Conservation (phyloP, 2,113 vertebrate genomes). For the Oxyura jamaicensis region DNA sequence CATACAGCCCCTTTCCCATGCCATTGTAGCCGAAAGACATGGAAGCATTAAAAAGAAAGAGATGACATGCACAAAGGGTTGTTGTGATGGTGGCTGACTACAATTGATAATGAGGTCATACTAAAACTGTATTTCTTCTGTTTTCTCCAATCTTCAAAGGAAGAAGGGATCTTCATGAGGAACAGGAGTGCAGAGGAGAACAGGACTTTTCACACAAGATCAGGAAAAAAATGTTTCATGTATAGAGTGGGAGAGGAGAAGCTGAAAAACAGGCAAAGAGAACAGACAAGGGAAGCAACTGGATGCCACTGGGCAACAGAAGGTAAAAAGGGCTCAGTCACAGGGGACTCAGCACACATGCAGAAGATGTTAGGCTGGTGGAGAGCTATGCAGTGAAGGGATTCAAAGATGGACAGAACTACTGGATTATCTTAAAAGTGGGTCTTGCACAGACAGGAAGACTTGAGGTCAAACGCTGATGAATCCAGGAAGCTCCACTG, state of each 20-base stretch:
- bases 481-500: background rate
- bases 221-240: background rate
- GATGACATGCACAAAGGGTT: background rate
- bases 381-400: background rate
- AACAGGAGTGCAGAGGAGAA: background rate
- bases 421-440: background rate
- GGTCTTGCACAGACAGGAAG: background rate
- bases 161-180: background rate
- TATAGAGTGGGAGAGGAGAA: background rate
- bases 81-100: background rate
- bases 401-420: background rate
- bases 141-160: background rate
- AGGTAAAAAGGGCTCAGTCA: background rate
- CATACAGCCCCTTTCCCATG: background rate
- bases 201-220: background rate
- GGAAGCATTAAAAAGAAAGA: background rate
- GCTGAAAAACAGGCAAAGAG: background rate
- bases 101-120: background rate
- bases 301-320: background rate
- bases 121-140: background rate
- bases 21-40: background rate
- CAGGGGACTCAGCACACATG: fast-evolving
- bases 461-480: background rate
- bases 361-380: background rate
- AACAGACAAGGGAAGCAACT: background rate